Conservation (phyloP, 1,140 invertebrate genomes). For the Mylabris phalerata region DNA sequence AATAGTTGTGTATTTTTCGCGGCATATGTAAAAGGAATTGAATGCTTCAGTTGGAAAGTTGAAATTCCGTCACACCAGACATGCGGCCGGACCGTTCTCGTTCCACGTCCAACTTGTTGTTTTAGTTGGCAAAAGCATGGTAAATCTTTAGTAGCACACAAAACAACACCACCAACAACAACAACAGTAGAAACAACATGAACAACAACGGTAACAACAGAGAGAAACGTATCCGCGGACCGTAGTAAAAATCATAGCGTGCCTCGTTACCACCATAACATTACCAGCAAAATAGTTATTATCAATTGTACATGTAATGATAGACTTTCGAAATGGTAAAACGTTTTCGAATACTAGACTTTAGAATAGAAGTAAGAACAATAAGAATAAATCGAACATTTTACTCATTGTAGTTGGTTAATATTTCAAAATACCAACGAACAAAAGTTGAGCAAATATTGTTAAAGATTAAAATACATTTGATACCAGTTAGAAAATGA, state of each 20-base stretch:
- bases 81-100: neutral
- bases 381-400: too few relatives aligned
- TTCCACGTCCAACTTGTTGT: neutral
- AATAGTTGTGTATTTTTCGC: constrained; percentile 13
- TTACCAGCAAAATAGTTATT: constrained; percentile 13
- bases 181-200: too few relatives aligned
- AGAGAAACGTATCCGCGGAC: neutral
- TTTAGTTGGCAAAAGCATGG: neutral
- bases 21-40: constrained; percentile 9
- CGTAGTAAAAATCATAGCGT: constrained; percentile 15
- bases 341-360: neutral
- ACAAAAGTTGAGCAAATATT: too few relatives aligned
- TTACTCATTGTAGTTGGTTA: too few relatives aligned
- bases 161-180: neutral
- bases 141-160: neutral
- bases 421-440: too few relatives aligned
- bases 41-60: constrained; percentile 14
- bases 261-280: constrained; percentile 16
- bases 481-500: too few relatives aligned
- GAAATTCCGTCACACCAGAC: constrained; percentile 16
- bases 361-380: neutral
- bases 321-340: constrained; percentile 14
- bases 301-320: constrained; percentile 14
- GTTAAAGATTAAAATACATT: too few relatives aligned
- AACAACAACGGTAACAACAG: too few relatives aligned